Evolutionary conservation across 2,797 vertebrate genomes (phyloP), one percentile per base, ranked within the genome.

Genomic region (Antrozous pallidus): DNA sequence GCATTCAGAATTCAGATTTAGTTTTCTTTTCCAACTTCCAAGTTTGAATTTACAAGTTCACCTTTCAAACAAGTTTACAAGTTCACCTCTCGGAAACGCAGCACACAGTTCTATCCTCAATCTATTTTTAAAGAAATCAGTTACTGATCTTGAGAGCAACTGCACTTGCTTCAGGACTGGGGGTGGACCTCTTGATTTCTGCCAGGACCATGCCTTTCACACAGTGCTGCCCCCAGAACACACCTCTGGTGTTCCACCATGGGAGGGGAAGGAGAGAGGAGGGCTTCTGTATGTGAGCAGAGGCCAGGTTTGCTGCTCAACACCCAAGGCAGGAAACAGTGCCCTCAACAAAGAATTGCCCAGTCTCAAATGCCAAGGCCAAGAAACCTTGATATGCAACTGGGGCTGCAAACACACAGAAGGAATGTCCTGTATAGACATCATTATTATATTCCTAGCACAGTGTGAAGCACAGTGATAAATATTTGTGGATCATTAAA

Each of bases 11-110:
- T 84, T 88, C 49, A 88, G 56, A 90, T 31, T 61, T 31, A 61
- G 40, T 38, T 49, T 84, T 88, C 65, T 71, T 79, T 69, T 58
- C n/a, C 84, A 71, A 80, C 58, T 81, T 81, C 31, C 36, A 58
- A 82, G 28, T 70, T 24, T 69, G 9, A 74, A 87, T 82, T 89
- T 38, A 58, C 6, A 88, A 40, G 5, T 49, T 85, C 38, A 71
- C 28, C 0, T 85, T 36, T 92, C 70, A 88, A 14, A 16, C n/a
- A 51, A 51, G 74, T 78, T 91, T 42, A 58, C 14, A 83, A 40
- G 3, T 42, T 82, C 42, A 56, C n/a, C 0, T 82, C 36, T 69
- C n/a, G 31, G 93, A 94, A 92, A 11, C 42, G 80, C 36, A 90
- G 16, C 51, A 75, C 18, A 79, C 16, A 65, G 40, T 33, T 94